phyloP scores from a whole-genome alignment of 2,888 invertebrate species.

The Ethmia dodecea region DNA sequence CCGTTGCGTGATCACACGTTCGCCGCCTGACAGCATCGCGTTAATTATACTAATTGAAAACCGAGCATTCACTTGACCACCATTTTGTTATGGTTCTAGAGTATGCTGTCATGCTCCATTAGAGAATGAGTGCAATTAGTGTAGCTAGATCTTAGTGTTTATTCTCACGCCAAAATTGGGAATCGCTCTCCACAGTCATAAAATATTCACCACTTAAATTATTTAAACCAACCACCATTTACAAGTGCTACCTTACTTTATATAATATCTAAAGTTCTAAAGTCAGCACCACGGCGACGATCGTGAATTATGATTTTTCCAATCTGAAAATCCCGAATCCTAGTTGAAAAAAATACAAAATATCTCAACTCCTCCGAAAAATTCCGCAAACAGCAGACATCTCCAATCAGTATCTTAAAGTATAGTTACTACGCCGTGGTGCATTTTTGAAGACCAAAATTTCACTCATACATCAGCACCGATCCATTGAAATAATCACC shows the following conservation, averaged over 20 bases:
- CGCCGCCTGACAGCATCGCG: slow-evolving; percentile 28
- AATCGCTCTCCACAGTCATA: no score
- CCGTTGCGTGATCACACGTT: slow-evolving; percentile 46
- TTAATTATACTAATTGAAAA: slow-evolving; percentile 64
- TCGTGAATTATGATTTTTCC: no score
- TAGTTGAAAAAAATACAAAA: no score
- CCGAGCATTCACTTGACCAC: slow-evolving; percentile 29
- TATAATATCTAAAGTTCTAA: no score
- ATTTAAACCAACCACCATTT: no score
- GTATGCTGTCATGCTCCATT: slow-evolving; percentile 16
- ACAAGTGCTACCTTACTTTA: no score
- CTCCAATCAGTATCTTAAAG: no score
- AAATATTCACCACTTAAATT: no score
- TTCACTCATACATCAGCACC: slow-evolving; percentile 7
- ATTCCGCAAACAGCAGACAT: background rate
- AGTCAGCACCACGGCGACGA: no score
- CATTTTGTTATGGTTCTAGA: slow-evolving; percentile 24
- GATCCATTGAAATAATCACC: no score
- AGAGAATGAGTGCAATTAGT: slow-evolving; percentile 15
- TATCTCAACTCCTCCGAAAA: no score
- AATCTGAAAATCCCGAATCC: no score
- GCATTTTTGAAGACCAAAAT: slow-evolving; percentile 26
- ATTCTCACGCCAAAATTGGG: slow-evolving; percentile 6
- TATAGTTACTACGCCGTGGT: slow-evolving; percentile 27
- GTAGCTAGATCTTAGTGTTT: slow-evolving; percentile 3